These are phyloP conservation scores for Dendrolimus punctatus DNA, from an alignment of 1,140 invertebrate species.

Conservation along the genomic window DNA sequence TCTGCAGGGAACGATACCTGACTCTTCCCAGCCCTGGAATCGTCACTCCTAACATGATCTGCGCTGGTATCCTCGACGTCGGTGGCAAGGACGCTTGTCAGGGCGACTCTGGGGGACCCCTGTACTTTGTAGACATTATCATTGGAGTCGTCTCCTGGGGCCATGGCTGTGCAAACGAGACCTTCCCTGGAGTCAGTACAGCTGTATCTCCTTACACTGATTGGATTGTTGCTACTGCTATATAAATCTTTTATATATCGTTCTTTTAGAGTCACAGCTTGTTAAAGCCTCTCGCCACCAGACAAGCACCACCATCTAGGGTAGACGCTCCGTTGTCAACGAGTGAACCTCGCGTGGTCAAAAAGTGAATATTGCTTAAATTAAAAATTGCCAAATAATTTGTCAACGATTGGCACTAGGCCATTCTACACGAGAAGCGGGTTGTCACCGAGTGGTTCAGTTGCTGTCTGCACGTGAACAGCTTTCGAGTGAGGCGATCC, in stretches of 20 bases:
- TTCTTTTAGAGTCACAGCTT: too few relatives aligned
- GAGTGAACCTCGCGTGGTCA: too few relatives aligned
- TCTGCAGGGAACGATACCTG: slow-evolving; percentile 26
- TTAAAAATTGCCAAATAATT: too few relatives aligned
- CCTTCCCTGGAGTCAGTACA: slow-evolving; percentile 74
- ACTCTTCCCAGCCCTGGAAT: background rate
- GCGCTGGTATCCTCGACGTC: slow-evolving; percentile 30
- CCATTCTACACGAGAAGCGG: too few relatives aligned
- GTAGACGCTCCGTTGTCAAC: too few relatives aligned
- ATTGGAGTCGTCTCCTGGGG: slow-evolving; percentile 74
- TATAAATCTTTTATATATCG: slow-evolving; percentile 4
- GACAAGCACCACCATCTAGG: too few relatives aligned
- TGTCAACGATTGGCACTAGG: too few relatives aligned
- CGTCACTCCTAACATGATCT: slow-evolving; percentile 43
- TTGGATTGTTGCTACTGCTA: slow-evolving; percentile 46
- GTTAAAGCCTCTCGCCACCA: too few relatives aligned
- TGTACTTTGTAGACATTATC: slow-evolving; percentile 46
- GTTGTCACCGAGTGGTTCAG: too few relatives aligned
- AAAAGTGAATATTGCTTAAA: too few relatives aligned
- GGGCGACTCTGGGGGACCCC: slow-evolving; percentile 79
- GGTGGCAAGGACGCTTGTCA: slow-evolving; percentile 74
- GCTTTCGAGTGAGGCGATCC: too few relatives aligned
- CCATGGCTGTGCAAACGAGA: slow-evolving; percentile 63
- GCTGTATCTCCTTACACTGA: slow-evolving; percentile 52
- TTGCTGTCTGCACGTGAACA: too few relatives aligned